Conservation (phyloP, 2,888 invertebrate genomes). For the Tetheella fluctuosa region DNA sequence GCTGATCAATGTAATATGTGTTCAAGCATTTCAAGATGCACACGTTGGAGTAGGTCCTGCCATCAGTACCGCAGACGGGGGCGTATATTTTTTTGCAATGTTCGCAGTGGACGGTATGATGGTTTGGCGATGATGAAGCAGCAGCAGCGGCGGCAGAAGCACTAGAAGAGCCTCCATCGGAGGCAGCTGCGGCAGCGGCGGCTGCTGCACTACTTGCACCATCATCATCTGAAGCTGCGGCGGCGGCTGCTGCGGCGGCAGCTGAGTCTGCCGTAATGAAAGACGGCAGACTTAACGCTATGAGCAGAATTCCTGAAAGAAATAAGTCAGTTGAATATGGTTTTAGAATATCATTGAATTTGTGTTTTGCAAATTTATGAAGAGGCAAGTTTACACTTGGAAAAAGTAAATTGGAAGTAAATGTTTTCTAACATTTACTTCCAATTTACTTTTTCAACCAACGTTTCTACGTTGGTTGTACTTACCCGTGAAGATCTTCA, state of each 20-base stretch:
- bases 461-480: no score
- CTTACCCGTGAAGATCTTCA: constrained; percentile 6
- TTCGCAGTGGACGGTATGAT: constrained; percentile 17
- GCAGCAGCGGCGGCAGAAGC: constrained; percentile 12
- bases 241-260: neutral
- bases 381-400: no score
- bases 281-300: neutral
- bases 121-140: neutral
- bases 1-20: constrained; percentile 16
- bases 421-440: no score
- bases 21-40: constrained; percentile 84
- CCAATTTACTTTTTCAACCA: no score
- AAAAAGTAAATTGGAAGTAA: no score
- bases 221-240: neutral
- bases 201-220: constrained; percentile 8
- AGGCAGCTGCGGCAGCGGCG: constrained; percentile 3
- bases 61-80: constrained; percentile 50
- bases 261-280: neutral
- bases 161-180: constrained; percentile 13
- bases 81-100: constrained; percentile 17
- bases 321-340: neutral
- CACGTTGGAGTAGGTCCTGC: constrained; percentile 83
- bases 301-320: neutral
- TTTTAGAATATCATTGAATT: no score
- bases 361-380: no score